Base-by-base conservation (phyloP, 2,113 vertebrate genomes). In the Myxocyprinus asiaticus region DNA sequence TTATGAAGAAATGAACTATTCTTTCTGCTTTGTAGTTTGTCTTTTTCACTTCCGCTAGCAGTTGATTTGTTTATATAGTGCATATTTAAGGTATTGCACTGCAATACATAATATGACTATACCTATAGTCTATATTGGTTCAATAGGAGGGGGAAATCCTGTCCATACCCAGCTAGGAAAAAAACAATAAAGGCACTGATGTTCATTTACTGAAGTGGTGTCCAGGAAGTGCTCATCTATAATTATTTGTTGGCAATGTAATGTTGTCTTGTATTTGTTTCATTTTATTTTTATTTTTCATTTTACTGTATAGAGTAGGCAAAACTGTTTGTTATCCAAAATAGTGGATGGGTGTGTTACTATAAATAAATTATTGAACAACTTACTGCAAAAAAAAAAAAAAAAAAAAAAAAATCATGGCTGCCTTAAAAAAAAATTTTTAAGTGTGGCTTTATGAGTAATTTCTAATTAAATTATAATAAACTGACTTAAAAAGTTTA, bases 341-440 rank as follows among this genome's bases (percentile, higher is more conserved):
- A 56, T 58, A 7, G 22, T 67, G 66, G 15, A 10, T 48, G 69
- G 44, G 12, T 73, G 58, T 42, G 33, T 45, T 14, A 43, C 42
- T 62, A 33, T 43, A 17, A 47, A 53, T 58, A 50, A 73, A 15
- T n/a, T n/a, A n/a, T n/a, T n/a, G n/a, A n/a, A n/a, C n/a, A n/a
- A n/a, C n/a, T 51, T n/a, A 33, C 67, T 33, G 67, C 67, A 15
- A 47, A 33, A 53, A 6, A 48, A 62, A 76, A 33, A 55, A 22
- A 80, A n/a, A 7, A 59, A 62, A 58, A 17, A 67, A 45, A 75
- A 61, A 51, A 61, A 51, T 42, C n/a, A n/a, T n/a, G n/a, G n/a
- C n/a, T n/a, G n/a, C n/a, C n/a, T n/a, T n/a, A n/a, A n/a, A n/a
- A n/a, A n/a, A n/a, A n/a, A n/a, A n/a, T n/a, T n/a, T n/a, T n/a